Evolutionary conservation across 2,797 vertebrate species (phyloP).

Genomic region (Cercopithecus petaurista): DNA sequence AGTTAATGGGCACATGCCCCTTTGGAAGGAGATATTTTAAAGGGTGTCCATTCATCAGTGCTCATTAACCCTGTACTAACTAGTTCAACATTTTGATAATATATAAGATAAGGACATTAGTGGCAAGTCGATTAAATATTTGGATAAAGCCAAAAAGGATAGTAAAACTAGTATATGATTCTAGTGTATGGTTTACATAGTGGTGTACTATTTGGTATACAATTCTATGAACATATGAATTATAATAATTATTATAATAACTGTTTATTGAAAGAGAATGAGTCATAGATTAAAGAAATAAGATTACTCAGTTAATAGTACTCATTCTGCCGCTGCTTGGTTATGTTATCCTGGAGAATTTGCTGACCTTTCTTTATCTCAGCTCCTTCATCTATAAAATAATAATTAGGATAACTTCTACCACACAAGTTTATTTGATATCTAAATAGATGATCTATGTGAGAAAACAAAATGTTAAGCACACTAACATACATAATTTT

Average conservation of each 20-base stretch:
- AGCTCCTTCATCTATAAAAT: background rate
- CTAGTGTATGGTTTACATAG: background rate
- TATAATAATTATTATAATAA: background rate
- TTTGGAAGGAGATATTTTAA: background rate
- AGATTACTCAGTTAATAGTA: background rate
- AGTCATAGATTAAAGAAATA: background rate
- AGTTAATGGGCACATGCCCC: background rate
- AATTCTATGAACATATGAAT: background rate
- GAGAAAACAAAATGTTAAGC: background rate
- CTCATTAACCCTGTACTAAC: background rate
- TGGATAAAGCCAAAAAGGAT: background rate
- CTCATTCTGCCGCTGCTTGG: background rate
- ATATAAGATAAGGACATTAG: background rate
- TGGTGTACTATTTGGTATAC: background rate
- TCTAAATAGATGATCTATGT: background rate
- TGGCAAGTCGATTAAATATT: background rate
- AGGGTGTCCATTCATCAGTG: background rate
- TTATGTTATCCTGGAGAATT: background rate
- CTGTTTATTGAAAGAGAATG: background rate
- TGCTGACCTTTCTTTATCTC: background rate
- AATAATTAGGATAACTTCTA: background rate
- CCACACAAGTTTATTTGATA: background rate
- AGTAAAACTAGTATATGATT: background rate
- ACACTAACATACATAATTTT: background rate
- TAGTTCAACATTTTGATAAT: background rate